These are phyloP conservation scores for Pteromalus puparum DNA, from an alignment of 1,140 invertebrate genomes.

Conservation along the genomic window DNA sequence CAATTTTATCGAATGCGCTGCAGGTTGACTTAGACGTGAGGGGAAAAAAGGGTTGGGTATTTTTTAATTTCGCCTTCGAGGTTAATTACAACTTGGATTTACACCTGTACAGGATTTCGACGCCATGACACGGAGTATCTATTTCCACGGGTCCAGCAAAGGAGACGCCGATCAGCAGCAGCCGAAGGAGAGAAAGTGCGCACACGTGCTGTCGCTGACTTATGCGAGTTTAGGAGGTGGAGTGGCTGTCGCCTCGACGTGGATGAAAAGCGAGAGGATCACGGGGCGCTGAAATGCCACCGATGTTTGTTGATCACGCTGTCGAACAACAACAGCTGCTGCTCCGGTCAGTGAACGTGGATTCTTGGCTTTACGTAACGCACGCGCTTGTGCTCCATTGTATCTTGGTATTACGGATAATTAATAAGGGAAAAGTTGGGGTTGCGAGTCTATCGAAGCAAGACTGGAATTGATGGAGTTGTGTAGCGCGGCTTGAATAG, in stretches of 20 bases:
- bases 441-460: not conserved
- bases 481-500: not conserved
- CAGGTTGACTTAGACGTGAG: not conserved
- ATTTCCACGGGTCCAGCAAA: not conserved
- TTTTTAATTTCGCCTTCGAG: not conserved
- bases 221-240: not conserved
- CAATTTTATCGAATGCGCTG: conserved; percentile 12
- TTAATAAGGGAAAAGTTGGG: not conserved
- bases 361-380: not conserved
- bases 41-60: not conserved
- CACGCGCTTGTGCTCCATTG: not conserved
- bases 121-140: not conserved
- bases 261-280: conserved; percentile 27
- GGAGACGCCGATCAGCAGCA: too few relatives aligned
- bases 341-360: not conserved
- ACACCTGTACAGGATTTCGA: too few relatives aligned
- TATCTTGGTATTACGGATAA: not conserved
- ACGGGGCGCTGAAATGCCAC: too few relatives aligned
- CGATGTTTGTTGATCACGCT: not conserved
- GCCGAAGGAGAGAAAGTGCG: not conserved
- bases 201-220: not conserved
- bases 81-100: too few relatives aligned
- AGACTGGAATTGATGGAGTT: not conserved
- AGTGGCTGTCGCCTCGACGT: not conserved
- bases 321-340: not conserved